Base-by-base conservation (phyloP, 1,140 invertebrate species). In the Trichoplusia ni region DNA sequence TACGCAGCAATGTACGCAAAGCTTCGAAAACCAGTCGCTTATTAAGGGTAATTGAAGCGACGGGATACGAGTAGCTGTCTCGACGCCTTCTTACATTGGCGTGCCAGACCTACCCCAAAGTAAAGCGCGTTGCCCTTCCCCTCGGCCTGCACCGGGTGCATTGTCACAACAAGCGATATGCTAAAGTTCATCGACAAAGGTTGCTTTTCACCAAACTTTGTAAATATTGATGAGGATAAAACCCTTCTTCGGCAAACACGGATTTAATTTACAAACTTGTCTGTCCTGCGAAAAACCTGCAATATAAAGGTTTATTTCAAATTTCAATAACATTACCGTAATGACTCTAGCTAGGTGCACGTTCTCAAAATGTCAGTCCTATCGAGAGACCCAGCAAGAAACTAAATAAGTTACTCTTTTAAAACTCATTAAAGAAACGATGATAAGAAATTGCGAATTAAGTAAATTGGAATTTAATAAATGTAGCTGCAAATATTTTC, bases 71-170 rank as follows among this genome's bases (percentile, higher is more conserved):
- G 67, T 31, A 62, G 64, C 59, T 63, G 80, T 81, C 79, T 79
- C 75, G 80, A 64, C 75, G 73, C 67, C 73, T 64, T 33, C 42
- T 61, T 61, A 68, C 53, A 64, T 73, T 63, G 67, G 64, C 68
- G 70, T 69, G 63, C 69, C 64, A 65, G 77, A 84, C 84, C 84
- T 86, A 81, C 82, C 81, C 77, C 75, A 86, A 79, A 60, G 64
- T 46, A 61, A 64, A 67, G 60, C 64, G 63, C 62, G 46, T 80
- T 84, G 69, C 67, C 73, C 71, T 64, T 66, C 16, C 68, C 71
- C 61, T 23, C 16, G 16, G 49, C 59, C 62, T 75, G 77, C 75
- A 78, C 47, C 59, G 51, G 71, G 54, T 66, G 65, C 60, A 68
- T 49, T 61, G 49, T 44, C 35, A 56, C 61, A 67, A 73, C 64